Percentiles rank a stretch among this genome's conserved stretches.
Evolutionary conservation across 2,888 invertebrate species (phyloP).

Genomic region (Lasioglossum figueresi): DNA sequence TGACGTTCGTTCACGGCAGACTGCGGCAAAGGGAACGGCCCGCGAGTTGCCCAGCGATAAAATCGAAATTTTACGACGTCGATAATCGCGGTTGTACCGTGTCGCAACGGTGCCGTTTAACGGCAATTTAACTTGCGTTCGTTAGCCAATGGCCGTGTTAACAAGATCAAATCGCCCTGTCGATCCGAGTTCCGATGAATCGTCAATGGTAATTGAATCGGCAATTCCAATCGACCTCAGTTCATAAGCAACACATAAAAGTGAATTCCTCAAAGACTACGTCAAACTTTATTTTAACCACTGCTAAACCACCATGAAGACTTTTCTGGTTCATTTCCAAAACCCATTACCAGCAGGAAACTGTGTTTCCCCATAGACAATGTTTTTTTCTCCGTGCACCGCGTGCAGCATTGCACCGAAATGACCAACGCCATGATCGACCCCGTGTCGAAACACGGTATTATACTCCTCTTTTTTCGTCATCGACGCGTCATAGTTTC

Average conservation of each 20-base stretch:
- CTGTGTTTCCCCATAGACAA: not conserved
- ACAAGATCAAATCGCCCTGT: not conserved
- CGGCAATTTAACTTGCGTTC: slow-evolving; percentile 4
- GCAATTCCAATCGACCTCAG: not conserved
- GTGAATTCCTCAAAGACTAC: not conserved
- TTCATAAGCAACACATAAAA: not conserved
- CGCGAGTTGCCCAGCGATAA: not conserved
- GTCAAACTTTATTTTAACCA: not conserved
- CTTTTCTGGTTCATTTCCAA: not conserved
- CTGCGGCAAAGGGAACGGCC: not conserved
- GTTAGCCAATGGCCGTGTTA: not conserved
- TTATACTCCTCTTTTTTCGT: slow-evolving; percentile 28
- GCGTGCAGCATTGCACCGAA: not conserved
- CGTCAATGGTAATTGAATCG: not conserved
- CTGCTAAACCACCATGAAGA: not conserved
- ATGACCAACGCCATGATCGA: not conserved
- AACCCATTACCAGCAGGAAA: not conserved
- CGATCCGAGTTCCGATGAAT: not conserved
- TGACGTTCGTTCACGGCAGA: not conserved
- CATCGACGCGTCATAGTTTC: not conserved
- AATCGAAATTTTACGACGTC: slow-evolving; percentile 23
- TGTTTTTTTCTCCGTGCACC: not conserved
- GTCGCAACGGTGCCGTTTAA: not conserved
- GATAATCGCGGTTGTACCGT: slow-evolving; percentile 13
- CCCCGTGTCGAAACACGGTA: slow-evolving; percentile 26